phyloP scores from a whole-genome alignment of 2,113 vertebrate species.

The Thalassoma bifasciatum region DNA sequence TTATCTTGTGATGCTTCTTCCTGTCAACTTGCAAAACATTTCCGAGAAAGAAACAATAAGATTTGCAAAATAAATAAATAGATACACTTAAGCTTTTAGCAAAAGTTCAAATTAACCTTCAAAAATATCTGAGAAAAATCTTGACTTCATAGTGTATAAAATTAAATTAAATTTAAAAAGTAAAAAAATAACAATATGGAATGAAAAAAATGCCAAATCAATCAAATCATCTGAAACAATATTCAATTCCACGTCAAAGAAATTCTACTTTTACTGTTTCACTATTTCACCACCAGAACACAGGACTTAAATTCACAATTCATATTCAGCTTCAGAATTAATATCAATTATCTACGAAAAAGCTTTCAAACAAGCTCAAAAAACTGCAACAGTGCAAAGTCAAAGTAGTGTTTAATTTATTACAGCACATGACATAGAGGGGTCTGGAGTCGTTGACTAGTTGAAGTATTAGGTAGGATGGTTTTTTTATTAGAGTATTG shows the following conservation, averaged over 20 bases:
- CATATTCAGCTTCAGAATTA: not conserved
- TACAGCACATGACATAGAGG: not conserved
- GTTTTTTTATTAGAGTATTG: not conserved
- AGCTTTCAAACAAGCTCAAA: not conserved
- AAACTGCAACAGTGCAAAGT: not conserved
- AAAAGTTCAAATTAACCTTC: conserved; percentile 40
- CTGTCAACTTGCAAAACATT: conserved; percentile 3
- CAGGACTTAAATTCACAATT: not conserved
- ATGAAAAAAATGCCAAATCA: conserved; percentile 54
- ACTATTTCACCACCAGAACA: not conserved
- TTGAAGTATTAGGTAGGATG: too few relatives aligned
- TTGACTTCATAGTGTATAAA: conserved; percentile 6
- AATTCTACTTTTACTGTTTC: not conserved
- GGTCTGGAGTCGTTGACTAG: too few relatives aligned
- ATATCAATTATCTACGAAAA: not conserved
- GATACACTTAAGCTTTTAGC: conserved; percentile 3
- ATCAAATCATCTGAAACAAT: conserved; percentile 31
- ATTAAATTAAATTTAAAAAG: conserved; percentile 1
- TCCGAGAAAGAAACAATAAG: conserved; percentile 48
- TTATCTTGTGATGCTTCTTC: conserved; percentile 28
- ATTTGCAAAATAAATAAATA: conserved; percentile 11
- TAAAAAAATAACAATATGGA: not conserved
- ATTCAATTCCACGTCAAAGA: conserved; percentile 26
- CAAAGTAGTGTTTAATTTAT: not conserved
- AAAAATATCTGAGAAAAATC: not conserved